phyloP scores from a whole-genome alignment of 2,888 invertebrate species.

The Drosophila mimica region DNA sequence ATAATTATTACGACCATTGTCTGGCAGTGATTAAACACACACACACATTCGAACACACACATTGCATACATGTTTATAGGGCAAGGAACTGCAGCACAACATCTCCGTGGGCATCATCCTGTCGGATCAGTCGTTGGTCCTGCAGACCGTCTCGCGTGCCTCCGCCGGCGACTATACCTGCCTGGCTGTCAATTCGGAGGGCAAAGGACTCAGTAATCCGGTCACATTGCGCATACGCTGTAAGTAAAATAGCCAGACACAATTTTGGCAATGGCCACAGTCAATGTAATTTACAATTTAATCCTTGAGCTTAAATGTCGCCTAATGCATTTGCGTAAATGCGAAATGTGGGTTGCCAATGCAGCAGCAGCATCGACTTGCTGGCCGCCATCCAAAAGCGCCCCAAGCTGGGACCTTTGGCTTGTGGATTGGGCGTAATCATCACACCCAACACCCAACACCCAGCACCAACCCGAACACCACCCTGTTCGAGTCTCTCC shows the following conservation, averaged over 20 bases:
- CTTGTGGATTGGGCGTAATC: conserved; percentile 24
- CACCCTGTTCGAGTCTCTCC: conserved; percentile 2
- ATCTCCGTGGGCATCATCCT: conserved; percentile 92
- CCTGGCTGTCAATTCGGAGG: conserved; percentile 93
- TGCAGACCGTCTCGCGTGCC: conserved; percentile 92
- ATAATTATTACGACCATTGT: conserved; percentile 29
- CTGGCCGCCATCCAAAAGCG: conserved; percentile 67
- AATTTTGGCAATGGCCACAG: conserved; percentile 69
- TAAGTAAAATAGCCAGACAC: conserved; percentile 85
- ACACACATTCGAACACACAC: not conserved
- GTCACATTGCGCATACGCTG: conserved; percentile 90
- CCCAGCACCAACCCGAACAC: not conserved
- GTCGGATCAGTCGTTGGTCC: conserved; percentile 93
- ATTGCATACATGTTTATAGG: conserved; percentile 85
- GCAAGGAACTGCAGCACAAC: conserved; percentile 93
- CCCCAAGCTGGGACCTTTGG: conserved; percentile 35
- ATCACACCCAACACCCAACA: conserved; percentile 5
- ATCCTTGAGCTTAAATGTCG: conserved; percentile 78
- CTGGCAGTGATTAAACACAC: conserved; percentile 17
- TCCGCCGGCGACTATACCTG: conserved; percentile 96
- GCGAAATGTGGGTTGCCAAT: conserved; percentile 16
- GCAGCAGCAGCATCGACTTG: conserved; percentile 22
- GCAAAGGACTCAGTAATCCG: conserved; percentile 91
- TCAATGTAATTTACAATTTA: conserved; percentile 80
- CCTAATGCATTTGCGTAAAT: conserved; percentile 68